Evolutionary conservation across 1,140 invertebrate species (phyloP), one percentile per base, ranked within the genome.

Genomic region (Ceratitis capitata): DNA sequence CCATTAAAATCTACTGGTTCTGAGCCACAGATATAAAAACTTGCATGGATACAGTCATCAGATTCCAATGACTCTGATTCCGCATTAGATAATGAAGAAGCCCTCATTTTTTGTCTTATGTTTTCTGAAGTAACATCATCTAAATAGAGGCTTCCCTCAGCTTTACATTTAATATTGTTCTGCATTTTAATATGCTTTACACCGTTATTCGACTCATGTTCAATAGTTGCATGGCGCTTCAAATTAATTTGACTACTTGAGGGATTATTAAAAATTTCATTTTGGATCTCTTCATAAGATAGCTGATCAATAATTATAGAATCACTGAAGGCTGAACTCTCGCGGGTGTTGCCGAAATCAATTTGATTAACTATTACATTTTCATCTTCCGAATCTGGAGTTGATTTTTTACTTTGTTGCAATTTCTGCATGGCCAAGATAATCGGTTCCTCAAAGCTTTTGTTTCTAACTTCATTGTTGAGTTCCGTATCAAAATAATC

Each of bases 101-200:
- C 91, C 87, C 92, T 87, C 64, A 92, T 92, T 85, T 92, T 91
- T 49, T 89, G 87, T 0, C 90, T 88, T 29, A 92, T 92, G 39
- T 90, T 89, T 64, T 90, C 91, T 0, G 90, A 89, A 1, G 87
- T 90, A 51, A 89, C 90, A 78, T 91, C 89, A 26, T 91, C 90
- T 49, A 91, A 85, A 35, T 74, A 89, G 23, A 91, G 89, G 51
- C 90, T 91, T 39, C 45, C 87, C 16, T 83, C 83, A 35, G 49
- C 86, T 82, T n/a, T 32, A 32, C 35, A n/a, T 39, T 83, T 61
- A n/a, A 58, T 85, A 26, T 85, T 56, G 3, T 10, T 12, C 12
- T 51, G 6, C 12, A 16, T 5, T 51, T 12, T 51, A 51, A 51
- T n/a, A n/a, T n/a, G n/a, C n/a, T n/a, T n/a, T n/a, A n/a, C n/a